Evolutionary conservation across 1,140 invertebrate genomes (phyloP).

Genomic region (Coelopa frigida): DNA sequence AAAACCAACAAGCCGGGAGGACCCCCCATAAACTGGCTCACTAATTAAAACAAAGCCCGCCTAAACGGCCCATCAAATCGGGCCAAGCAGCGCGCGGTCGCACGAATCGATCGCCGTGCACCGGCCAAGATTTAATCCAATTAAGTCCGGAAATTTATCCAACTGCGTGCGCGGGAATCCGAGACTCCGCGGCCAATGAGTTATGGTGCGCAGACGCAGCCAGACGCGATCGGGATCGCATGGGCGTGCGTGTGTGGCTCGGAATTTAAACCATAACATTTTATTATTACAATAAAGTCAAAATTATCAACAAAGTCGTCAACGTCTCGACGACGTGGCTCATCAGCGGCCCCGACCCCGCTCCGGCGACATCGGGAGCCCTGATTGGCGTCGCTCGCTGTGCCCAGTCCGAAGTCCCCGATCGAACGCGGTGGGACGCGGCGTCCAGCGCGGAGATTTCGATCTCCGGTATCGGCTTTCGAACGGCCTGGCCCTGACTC

Average conservation of each 20-base stretch:
- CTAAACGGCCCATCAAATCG: background rate
- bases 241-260: constrained; percentile 4
- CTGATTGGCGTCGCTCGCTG: too few species aligned
- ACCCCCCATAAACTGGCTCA: background rate
- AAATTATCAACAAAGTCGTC: constrained; percentile 45
- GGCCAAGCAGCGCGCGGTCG: background rate
- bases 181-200: constrained; percentile 41
- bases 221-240: constrained; percentile 16
- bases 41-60: background rate
- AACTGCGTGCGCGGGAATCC: background rate
- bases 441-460: too few species aligned
- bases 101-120: too few species aligned
- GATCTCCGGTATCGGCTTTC: too few species aligned
- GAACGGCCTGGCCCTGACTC: too few species aligned
- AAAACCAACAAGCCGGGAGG: too few species aligned
- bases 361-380: too few species aligned
- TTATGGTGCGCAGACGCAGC: constrained; percentile 39
- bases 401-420: too few species aligned
- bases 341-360: too few species aligned
- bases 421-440: too few species aligned
- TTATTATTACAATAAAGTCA: constrained; percentile 45
- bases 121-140: too few species aligned
- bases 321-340: constrained; percentile 37
- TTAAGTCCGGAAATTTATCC: too few species aligned
- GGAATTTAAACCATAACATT: constrained; percentile 42